phyloP scores from a whole-genome alignment of 2,888 invertebrate genomes.

The Arrhopalites spinosus region DNA sequence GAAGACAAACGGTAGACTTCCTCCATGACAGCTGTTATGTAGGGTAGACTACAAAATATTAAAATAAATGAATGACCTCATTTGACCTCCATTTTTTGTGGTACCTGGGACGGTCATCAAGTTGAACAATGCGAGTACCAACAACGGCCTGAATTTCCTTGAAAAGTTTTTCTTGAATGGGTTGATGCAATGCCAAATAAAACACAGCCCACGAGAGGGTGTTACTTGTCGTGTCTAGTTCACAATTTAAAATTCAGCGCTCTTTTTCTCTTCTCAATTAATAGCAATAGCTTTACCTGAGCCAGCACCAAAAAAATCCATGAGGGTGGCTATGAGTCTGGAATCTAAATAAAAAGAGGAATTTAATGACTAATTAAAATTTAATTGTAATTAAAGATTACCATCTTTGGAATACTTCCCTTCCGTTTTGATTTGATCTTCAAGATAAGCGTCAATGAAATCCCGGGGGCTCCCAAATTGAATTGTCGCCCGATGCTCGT shows the following conservation, averaged over 20 bases:
- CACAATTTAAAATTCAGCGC: too few relatives aligned
- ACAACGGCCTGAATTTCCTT: constrained; percentile 36
- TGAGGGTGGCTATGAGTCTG: background rate
- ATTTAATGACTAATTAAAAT: too few relatives aligned
- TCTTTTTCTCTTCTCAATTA: too few relatives aligned
- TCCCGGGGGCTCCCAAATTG: constrained; percentile 10
- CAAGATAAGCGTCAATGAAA: constrained; percentile 20
- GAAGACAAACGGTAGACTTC: too few relatives aligned
- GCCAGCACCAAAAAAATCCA: constrained; percentile 13
- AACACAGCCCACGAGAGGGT: constrained; percentile 45
- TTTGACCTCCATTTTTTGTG: too few relatives aligned
- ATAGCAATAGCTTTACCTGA: too few relatives aligned
- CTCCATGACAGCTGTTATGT: too few relatives aligned
- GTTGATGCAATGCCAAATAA: constrained; percentile 9
- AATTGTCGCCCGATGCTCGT: constrained; percentile 5
- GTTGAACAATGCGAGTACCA: background rate
- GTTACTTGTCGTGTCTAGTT: constrained; percentile 2
- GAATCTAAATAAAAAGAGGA: background rate
- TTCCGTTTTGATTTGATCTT: background rate
- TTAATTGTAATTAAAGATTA: too few relatives aligned
- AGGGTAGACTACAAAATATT: too few relatives aligned
- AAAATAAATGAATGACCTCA: too few relatives aligned
- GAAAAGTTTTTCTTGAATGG: constrained; percentile 43
- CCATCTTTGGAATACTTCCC: background rate
- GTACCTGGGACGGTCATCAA: too few relatives aligned